A percentile compares a stretch with the other conserved stretches of the same genome.
Conservation (phyloP, 2,888 invertebrate genomes). For the Temnothorax unifasciatus region DNA sequence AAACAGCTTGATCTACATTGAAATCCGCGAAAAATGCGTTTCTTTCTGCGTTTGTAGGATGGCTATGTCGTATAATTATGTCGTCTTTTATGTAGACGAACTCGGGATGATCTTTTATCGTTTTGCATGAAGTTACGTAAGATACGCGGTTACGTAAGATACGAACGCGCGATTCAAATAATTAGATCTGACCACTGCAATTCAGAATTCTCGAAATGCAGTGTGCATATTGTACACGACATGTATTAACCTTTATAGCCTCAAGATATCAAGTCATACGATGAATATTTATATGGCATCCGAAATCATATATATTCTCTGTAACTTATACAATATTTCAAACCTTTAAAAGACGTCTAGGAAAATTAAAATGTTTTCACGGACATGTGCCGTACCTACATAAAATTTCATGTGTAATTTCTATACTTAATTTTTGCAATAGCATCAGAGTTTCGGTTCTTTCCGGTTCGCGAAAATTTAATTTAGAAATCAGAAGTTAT, state of each 20-base stretch:
- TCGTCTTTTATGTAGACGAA: slow-evolving; percentile 14
- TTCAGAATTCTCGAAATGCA: not conserved
- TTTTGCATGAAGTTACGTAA: slow-evolving; percentile 13
- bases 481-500: slow-evolving; percentile 7
- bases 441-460: not conserved
- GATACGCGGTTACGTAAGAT: not conserved
- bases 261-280: not conserved
- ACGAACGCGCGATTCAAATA: slow-evolving; percentile 25
- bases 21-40: not conserved
- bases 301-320: not conserved
- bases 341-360: not conserved
- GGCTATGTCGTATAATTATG: slow-evolving; percentile 26
- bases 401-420: not conserved
- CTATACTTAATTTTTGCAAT: not conserved
- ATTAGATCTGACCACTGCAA: slow-evolving; percentile 25
- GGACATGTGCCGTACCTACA: not conserved
- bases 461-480: not conserved
- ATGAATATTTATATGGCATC: not conserved
- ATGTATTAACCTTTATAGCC: not conserved
- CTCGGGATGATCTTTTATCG: not conserved
- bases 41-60: slow-evolving; percentile 20
- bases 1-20: not conserved
- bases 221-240: not conserved
- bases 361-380: not conserved
- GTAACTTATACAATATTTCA: not conserved